These are phyloP conservation scores for Bufo gargarizans DNA, from an alignment of 2,113 vertebrate species.

Conservation along the genomic window DNA sequence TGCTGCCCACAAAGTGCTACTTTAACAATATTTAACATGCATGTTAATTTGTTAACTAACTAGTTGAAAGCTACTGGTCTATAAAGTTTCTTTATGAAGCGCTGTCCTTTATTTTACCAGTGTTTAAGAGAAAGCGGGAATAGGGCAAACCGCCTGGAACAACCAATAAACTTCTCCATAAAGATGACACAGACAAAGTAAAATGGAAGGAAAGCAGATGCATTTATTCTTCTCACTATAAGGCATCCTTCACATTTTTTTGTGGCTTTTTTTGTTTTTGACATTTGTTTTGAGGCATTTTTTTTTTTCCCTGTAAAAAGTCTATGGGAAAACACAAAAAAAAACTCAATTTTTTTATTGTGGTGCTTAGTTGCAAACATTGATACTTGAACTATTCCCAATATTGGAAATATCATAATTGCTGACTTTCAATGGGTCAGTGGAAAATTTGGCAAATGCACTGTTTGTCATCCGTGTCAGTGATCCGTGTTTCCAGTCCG, in stretches of 20 bases:
- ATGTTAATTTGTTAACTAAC: background rate
- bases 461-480: too few species aligned
- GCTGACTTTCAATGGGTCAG: too few species aligned
- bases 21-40: background rate
- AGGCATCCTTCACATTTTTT: too few species aligned
- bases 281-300: too few species aligned
- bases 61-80: background rate
- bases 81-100: slow-evolving; percentile 1
- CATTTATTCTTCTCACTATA: background rate
- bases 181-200: background rate
- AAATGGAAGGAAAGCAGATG: background rate
- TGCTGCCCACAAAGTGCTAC: background rate
- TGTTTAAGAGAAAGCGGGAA: background rate
- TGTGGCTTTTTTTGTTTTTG: too few species aligned
- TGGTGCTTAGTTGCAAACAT: too few species aligned
- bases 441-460: too few species aligned
- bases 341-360: background rate
- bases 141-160: background rate
- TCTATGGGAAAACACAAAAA: too few species aligned
- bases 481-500: too few species aligned
- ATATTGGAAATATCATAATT: too few species aligned
- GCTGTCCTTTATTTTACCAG: background rate
- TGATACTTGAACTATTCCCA: too few species aligned
- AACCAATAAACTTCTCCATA: background rate
- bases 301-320: too few species aligned